Base-by-base conservation (phyloP, 2,888 invertebrate genomes). In the Ectropis crepuscularia region DNA sequence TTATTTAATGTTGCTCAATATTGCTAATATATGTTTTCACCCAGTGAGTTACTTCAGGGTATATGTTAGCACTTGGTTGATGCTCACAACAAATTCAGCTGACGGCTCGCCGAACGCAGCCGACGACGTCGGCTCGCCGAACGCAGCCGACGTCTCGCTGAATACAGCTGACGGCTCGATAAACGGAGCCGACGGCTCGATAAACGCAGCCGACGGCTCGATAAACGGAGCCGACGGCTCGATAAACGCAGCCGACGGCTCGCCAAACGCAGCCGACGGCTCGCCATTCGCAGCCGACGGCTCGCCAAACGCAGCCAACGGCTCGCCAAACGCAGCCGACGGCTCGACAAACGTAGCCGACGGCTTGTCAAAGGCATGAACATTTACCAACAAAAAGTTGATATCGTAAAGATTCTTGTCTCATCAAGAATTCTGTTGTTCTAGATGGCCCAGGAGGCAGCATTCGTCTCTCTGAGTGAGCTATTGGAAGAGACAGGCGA, bases 401-500 rank as follows among this genome's bases (percentile, higher is more conserved):
- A 43, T 9, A 10, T 28, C 16, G 16, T n/a, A 43, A n/a, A 43
- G 43, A 10, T 43, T 6, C 43, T 9, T 9, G 43, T n/a, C n/a
- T 43, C 2, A 5, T n/a, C 10, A 43, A n/a, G n/a, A 10, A 43
- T 8, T 43, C 43, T 10, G 47, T 10, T 57, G 39, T 11, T 47
- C 5, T 47, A 39, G 46, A 38, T 39, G 54, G 45, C 38, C 28
- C 57, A 50, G 12, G 38, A 50, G 11, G 12, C 50, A 8, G 6
- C 50, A 11, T 39, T 50, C 8, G 39, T 50, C 50, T 50, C 50
- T 6, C 4, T 50, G 50, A 38, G 50, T 6, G 43, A 12, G 11
- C 12, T 50, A 7, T n/a, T 43, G 12, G 50, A n/a, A 16, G 39
- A 50, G 9, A 28, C 28, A 28, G 39, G 7, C 0, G 39, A 50